Percentiles rank a stretch among this genome's conserved stretches.
phyloP scores from a whole-genome alignment of 1,140 invertebrate genomes.

The Leptinotarsa texana region DNA sequence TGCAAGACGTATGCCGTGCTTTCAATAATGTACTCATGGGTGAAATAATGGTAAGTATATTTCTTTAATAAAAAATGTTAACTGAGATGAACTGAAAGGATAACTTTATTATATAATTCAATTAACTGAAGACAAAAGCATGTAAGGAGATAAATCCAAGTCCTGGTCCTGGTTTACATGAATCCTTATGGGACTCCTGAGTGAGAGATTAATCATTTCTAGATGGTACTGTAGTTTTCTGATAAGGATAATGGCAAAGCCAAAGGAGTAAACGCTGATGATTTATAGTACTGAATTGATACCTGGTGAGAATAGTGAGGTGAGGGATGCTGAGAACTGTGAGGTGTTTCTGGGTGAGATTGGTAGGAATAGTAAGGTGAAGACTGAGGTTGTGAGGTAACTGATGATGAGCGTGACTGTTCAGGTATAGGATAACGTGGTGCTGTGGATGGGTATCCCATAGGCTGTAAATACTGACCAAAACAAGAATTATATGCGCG shows the following conservation, averaged over 20 bases:
- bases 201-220: too few relatives aligned
- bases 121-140: too few relatives aligned
- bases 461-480: not conserved
- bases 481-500: too few relatives aligned
- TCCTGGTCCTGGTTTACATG: not conserved
- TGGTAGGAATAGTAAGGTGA: conserved; percentile 12
- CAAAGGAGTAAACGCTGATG: not conserved
- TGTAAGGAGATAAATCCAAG: not conserved
- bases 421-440: not conserved
- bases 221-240: too few relatives aligned
- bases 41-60: conserved; percentile 15
- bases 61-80: too few relatives aligned
- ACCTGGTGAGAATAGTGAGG: too few relatives aligned
- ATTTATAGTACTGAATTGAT: not conserved
- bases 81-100: too few relatives aligned
- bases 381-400: not conserved
- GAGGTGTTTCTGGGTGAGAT: not conserved
- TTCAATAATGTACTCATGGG: conserved; percentile 12
- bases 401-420: conserved; percentile 12
- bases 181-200: too few relatives aligned
- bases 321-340: too few relatives aligned
- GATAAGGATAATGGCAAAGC: too few relatives aligned
- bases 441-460: conserved; percentile 12
- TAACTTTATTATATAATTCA: too few relatives aligned
- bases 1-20: conserved; percentile 21